Conservation (phyloP, 2,888 invertebrate genomes). For the Ptychoptera contaminata region DNA sequence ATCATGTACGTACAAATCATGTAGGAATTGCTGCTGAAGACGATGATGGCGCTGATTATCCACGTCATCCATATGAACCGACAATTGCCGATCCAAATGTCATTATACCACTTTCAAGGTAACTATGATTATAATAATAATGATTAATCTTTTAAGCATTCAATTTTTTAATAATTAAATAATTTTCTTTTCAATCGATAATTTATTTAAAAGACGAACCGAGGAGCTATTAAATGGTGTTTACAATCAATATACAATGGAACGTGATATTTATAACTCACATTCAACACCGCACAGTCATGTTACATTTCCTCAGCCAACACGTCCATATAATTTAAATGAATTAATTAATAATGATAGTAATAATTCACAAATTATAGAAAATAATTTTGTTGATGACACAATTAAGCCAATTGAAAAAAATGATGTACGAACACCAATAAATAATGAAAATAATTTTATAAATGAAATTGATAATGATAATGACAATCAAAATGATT, state of each 20-base stretch:
- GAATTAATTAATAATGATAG: not conserved
- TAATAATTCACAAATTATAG: slow-evolving; percentile 2
- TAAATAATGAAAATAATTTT: not conserved
- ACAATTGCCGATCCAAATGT: slow-evolving; percentile 19
- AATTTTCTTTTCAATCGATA: not conserved
- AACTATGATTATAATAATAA: too few relatives aligned
- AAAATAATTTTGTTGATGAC: slow-evolving; percentile 1
- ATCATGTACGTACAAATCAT: slow-evolving; percentile 76
- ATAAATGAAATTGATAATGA: slow-evolving; percentile 5
- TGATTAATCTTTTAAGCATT: not conserved
- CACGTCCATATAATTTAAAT: not conserved
- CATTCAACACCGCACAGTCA: slow-evolving; percentile 15
- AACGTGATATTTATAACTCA: slow-evolving; percentile 14
- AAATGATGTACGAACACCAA: not conserved
- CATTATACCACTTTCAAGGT: slow-evolving; percentile 46
- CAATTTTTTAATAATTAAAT: not conserved
- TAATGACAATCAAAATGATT: slow-evolving; percentile 13
- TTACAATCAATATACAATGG: slow-evolving; percentile 34
- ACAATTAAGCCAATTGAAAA: not conserved
- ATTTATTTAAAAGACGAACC: slow-evolving; percentile 31
- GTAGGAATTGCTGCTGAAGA: slow-evolving; percentile 37
- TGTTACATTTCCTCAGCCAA: slow-evolving; percentile 15
- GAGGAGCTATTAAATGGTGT: slow-evolving; percentile 43
- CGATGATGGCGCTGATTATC: slow-evolving; percentile 16
- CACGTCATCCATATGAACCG: slow-evolving; percentile 16